phyloP scores from a whole-genome alignment of 1,140 invertebrate genomes.

The Polyergus mexicanus region DNA sequence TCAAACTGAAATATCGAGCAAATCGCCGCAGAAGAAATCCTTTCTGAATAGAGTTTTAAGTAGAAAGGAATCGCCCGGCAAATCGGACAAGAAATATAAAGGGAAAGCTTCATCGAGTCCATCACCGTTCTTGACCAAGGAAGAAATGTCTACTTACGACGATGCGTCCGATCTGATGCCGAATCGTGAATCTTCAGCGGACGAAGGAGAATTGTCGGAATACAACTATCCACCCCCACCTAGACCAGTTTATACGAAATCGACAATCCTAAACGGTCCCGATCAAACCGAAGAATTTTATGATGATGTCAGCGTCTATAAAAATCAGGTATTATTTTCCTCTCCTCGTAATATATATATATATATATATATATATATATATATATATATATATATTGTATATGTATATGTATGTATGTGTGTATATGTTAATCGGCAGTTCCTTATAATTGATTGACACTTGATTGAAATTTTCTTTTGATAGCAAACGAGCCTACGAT shows the following conservation, averaged over 20 bases:
- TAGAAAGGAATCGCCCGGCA: slow-evolving; percentile 70
- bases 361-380: not conserved
- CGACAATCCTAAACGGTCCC: not conserved
- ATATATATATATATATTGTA: no score
- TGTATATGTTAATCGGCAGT: not conserved
- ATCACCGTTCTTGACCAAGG: not conserved
- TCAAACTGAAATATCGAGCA: slow-evolving; percentile 51
- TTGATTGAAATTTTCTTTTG: not conserved
- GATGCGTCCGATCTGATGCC: slow-evolving; percentile 62
- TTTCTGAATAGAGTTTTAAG: slow-evolving; percentile 73
- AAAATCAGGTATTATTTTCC: not conserved
- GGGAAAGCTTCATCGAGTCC: not conserved
- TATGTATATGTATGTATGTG: no score
- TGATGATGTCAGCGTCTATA: slow-evolving; percentile 71
- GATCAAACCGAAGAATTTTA: slow-evolving; percentile 70
- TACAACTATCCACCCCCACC: slow-evolving; percentile 77
- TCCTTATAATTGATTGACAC: not conserved
- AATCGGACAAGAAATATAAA: slow-evolving; percentile 66
- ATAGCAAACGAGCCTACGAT: not conserved
- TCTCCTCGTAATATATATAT: no score
- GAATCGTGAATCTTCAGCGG: not conserved
- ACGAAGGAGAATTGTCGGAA: slow-evolving; percentile 46
- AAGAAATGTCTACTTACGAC: slow-evolving; percentile 70
- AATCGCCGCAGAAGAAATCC: slow-evolving; percentile 73
- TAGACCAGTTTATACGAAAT: slow-evolving; percentile 70